Percentiles rank a stretch among this genome's conserved stretches.
Evolutionary conservation across 2,888 invertebrate genomes (phyloP).

Genomic region (Camponotus fellah): DNA sequence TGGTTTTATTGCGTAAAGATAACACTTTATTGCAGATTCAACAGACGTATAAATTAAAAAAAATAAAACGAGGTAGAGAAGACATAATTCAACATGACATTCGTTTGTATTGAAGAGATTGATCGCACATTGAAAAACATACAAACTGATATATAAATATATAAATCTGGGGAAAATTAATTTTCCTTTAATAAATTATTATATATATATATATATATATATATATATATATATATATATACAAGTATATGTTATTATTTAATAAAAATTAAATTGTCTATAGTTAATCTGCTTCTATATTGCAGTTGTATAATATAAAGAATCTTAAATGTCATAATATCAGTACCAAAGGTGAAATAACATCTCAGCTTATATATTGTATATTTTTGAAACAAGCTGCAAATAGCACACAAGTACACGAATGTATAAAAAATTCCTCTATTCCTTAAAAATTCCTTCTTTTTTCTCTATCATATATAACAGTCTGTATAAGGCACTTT

Average conservation of each 20-base stretch:
- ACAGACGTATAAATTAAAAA: neutral
- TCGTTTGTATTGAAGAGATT: neutral
- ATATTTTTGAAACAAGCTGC: neutral
- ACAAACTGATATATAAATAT: neutral
- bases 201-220: neutral
- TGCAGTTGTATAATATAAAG: no score
- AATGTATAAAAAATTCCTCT: neutral
- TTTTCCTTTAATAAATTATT: neutral
- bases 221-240: neutral
- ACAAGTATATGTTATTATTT: neutral
- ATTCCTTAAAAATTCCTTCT: no score
- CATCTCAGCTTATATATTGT: neutral
- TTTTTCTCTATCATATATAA: neutral
- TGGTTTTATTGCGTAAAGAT: conserved; percentile 9
- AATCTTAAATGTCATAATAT: no score
- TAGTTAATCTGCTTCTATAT: neutral
- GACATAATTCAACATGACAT: neutral
- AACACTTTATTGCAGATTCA: neutral
- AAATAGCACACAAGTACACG: neutral
- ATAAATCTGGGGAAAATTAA: neutral
- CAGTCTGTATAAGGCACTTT: conserved; percentile 46
- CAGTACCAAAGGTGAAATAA: no score
- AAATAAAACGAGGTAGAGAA: conserved; percentile 9
- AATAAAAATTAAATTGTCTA: neutral
- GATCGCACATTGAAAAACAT: neutral